Conservation (phyloP, 2,797 vertebrate genomes). For the Lateolabrax maculatus region DNA sequence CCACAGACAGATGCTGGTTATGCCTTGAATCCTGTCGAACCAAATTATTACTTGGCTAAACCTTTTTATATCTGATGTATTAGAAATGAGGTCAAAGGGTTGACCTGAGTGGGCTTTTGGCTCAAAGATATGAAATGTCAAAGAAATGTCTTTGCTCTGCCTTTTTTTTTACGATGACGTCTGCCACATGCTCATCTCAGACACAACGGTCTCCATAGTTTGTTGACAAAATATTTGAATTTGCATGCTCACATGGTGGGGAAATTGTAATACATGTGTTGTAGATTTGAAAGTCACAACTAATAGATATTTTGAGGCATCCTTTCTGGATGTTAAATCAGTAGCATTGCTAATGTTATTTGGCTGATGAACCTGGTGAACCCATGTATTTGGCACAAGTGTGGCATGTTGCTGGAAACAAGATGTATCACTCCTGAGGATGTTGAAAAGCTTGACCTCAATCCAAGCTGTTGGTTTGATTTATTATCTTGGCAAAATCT, state of each 20-base stretch:
- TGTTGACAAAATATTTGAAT: not conserved
- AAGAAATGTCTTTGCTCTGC: not conserved
- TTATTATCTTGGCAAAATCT: not conserved
- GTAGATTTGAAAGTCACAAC: constrained; percentile 2
- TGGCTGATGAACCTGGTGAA: constrained; percentile 2
- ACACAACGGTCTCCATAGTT: not conserved
- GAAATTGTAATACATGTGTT: not conserved
- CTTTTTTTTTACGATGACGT: too few species aligned
- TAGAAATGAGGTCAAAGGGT: constrained; percentile 7
- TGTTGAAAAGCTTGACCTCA: not conserved
- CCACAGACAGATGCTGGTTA: not conserved
- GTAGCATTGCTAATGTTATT: not conserved
- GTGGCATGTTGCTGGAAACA: constrained; percentile 1
- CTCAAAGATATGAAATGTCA: not conserved
- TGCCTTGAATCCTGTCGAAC: constrained; percentile 5
- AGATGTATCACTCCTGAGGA: not conserved
- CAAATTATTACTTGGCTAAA: constrained; percentile 11
- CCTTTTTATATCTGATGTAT: constrained; percentile 11
- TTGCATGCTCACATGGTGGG: not conserved
- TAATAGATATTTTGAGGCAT: not conserved
- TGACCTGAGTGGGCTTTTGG: not conserved
- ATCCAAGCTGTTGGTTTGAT: constrained; percentile 3
- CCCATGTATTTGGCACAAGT: not conserved
- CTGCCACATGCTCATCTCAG: too few species aligned
- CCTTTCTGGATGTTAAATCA: not conserved